Evolutionary conservation across 2,113 vertebrate species (phyloP).

Genomic region (Taxidea taxus): DNA sequence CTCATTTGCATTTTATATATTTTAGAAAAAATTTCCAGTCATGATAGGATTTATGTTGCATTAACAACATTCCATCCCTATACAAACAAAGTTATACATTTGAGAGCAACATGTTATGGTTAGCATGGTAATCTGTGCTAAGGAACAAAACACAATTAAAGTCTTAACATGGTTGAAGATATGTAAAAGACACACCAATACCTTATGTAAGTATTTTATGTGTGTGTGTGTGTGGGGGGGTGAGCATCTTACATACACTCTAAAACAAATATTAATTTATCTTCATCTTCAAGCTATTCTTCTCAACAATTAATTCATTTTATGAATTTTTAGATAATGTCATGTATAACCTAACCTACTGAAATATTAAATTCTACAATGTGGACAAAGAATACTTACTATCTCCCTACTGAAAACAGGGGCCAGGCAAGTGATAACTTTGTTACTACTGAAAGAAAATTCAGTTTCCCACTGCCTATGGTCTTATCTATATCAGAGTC

Average conservation of each 20-base stretch:
- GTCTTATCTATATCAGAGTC: background rate
- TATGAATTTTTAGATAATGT: background rate
- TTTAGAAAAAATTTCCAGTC: background rate
- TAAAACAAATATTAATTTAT: background rate
- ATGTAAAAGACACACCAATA: background rate
- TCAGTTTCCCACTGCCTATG: background rate
- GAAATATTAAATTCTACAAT: background rate
- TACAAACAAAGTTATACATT: background rate
- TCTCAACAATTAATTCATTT: background rate
- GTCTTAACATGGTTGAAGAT: background rate
- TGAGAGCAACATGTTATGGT: background rate
- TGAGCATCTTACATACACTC: background rate
- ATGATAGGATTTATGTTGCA: background rate
- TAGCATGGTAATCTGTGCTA: background rate
- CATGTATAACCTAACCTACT: background rate
- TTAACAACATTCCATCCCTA: background rate
- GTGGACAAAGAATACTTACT: background rate
- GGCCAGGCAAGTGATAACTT: background rate
- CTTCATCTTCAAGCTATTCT: background rate
- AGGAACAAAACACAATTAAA: background rate
- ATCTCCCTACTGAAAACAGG: background rate
- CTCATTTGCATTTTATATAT: background rate
- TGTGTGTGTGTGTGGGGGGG: background rate
- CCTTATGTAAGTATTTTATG: background rate
- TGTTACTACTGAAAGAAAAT: background rate